These are phyloP conservation scores for Megatriorchis doriae DNA, from an alignment of 2,113 vertebrate genomes.

Conservation along the genomic window DNA sequence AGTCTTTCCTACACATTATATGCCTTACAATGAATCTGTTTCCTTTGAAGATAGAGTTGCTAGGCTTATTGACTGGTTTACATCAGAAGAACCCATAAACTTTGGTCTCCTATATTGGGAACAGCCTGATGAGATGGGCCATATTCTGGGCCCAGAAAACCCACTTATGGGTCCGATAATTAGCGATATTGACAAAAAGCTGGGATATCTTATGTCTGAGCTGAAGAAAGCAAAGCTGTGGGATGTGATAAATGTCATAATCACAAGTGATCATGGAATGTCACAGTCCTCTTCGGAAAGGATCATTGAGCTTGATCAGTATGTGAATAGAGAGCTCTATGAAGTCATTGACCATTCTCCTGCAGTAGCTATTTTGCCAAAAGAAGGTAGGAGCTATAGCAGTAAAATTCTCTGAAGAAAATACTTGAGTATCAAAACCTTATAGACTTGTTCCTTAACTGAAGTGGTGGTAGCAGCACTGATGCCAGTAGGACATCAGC, in stretches of 20 bases:
- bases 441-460: neutral
- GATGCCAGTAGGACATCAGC: neutral
- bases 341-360: conserved; percentile 84
- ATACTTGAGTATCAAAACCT: neutral
- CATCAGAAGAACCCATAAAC: conserved; percentile 76
- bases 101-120: conserved; percentile 92
- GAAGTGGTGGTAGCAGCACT: neutral
- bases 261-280: conserved; percentile 95
- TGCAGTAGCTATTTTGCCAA: conserved; percentile 83
- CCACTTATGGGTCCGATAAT: conserved; percentile 78
- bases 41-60: conserved; percentile 82
- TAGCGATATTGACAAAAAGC: conserved; percentile 80
- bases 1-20: conserved; percentile 75
- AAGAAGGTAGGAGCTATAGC: conserved; percentile 76
- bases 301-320: conserved; percentile 85
- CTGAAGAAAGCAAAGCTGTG: conserved; percentile 80
- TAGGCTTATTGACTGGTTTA: conserved; percentile 85
- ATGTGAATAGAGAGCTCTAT: conserved; percentile 81
- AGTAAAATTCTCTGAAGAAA: neutral
- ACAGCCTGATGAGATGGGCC: conserved; percentile 86
- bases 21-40: conserved; percentile 82
- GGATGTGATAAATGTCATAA: conserved; percentile 79
- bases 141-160: conserved; percentile 83
- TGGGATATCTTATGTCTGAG: conserved; percentile 83
- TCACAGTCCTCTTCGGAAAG: conserved; percentile 80